Evolutionary conservation across 2,113 vertebrate species (phyloP).

Genomic region (Coptodon rendalli): DNA sequence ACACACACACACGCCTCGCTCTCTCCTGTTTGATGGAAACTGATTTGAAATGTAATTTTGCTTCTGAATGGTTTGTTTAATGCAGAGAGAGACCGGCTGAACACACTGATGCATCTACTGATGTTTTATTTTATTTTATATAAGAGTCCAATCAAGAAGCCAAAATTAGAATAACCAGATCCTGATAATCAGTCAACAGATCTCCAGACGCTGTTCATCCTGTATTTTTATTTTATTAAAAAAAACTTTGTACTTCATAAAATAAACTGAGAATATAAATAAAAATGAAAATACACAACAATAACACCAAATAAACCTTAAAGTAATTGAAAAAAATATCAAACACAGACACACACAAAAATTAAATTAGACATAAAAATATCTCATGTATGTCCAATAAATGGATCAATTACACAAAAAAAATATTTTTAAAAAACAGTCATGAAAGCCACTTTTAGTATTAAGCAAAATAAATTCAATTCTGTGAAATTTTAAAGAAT

Average conservation of each 20-base stretch:
- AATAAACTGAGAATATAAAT: neutral
- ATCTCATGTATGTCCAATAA: neutral
- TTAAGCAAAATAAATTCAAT: accelerated
- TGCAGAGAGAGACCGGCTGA: neutral
- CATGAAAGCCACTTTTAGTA: neutral
- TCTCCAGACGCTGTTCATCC: neutral
- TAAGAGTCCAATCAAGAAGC: neutral
- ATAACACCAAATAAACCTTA: neutral
- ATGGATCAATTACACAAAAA: neutral
- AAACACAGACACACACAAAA: neutral
- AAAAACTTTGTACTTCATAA: neutral
- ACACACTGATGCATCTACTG: neutral
- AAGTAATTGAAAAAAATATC: neutral
- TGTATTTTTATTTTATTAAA: neutral
- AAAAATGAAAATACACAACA: neutral
- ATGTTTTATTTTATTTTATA: neutral
- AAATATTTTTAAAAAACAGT: neutral
- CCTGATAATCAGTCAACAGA: neutral
- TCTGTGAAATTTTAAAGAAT: neutral
- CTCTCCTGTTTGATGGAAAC: neutral
- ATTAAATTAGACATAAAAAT: accelerated
- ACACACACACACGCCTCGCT: neutral
- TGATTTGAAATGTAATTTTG: conserved; percentile 26
- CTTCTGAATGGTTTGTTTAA: neutral
- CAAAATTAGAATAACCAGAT: neutral